Base-by-base conservation (phyloP, 2,797 vertebrate genomes). In the Sebastes trivittatus region DNA sequence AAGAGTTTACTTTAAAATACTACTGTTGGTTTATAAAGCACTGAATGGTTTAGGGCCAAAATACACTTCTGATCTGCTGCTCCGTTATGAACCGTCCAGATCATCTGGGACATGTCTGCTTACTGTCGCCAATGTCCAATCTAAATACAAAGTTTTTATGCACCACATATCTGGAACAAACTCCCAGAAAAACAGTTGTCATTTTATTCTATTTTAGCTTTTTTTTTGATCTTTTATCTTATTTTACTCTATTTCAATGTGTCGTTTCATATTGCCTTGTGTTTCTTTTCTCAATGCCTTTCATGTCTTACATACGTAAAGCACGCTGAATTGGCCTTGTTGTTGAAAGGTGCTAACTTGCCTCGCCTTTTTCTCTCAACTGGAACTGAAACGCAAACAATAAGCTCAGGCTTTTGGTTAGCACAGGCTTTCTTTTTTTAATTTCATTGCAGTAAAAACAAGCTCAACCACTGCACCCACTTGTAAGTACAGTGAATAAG, bases 401-500 rank as follows among this genome's bases (percentile, higher is more conserved):
- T 75, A 30, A 75, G 65, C 76, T 77, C 59, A 70, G 38, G 63
- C 63, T 79, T 78, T 76, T 76, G 75, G 71, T 80, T 49, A 72
- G 32, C 13, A 70, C 67, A 77, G 46, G 56, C 54, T 72, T 81
- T 32, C 7, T 3, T 49, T 49, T 49, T 42, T 42, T 42, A 14
- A 42, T 79, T 83, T 68, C 58, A 58, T 34, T 4, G 55, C 6
- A 77, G 58, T 81, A 74, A 80, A 87, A 83, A 82, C 67, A 92
- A 72, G 49, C 65, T 86, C 54, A 76, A 75, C 32, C 38, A 66
- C 63, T 83, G 79, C 75, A 71, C 58, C 58, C 36, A 77, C 69
- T 77, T 70, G 55, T 77, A 74, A 88, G 75, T 55, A 87, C 78
- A 66, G 63, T 22, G 32, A 84, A 83, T 85, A 81, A 88, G 86